A percentile compares a stretch with the other conserved stretches of the same genome.
These are phyloP conservation scores for Micromys minutus DNA, from an alignment of 2,113 vertebrate genomes.

Conservation along the genomic window DNA sequence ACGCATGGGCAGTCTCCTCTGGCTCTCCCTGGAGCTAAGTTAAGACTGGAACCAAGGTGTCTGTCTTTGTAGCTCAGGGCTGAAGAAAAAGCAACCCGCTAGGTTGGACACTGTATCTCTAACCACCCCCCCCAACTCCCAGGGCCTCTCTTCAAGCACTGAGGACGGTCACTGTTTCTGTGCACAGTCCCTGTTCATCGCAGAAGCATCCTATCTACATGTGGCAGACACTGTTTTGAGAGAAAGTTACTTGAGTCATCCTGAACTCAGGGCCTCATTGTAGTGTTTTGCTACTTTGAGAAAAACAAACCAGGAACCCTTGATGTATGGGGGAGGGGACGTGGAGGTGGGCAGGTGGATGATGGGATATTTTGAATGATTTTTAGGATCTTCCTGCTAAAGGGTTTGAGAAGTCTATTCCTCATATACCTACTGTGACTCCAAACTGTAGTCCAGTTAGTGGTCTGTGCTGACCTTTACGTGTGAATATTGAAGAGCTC, in stretches of 20 bases:
- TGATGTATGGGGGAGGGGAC: background rate
- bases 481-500: background rate
- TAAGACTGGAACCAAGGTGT: background rate
- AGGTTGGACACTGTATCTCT: background rate
- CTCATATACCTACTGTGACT: accelerated
- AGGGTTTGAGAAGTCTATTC: background rate
- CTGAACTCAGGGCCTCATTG: background rate
- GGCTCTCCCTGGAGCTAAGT: background rate
- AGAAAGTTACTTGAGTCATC: background rate
- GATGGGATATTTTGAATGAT: background rate
- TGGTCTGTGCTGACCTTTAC: background rate
- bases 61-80: background rate
- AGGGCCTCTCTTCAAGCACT: background rate
- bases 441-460: too few relatives aligned
- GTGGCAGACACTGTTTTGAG: background rate
- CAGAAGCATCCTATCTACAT: background rate
- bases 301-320: background rate
- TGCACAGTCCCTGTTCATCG: background rate
- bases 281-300: background rate
- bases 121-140: background rate
- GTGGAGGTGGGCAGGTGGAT: background rate
- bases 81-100: accelerated
- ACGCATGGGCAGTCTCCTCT: background rate
- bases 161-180: background rate
- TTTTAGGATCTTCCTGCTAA: background rate